Evolutionary conservation across 2,797 vertebrate genomes (phyloP).

Genomic region (Jordanella pulchra): DNA sequence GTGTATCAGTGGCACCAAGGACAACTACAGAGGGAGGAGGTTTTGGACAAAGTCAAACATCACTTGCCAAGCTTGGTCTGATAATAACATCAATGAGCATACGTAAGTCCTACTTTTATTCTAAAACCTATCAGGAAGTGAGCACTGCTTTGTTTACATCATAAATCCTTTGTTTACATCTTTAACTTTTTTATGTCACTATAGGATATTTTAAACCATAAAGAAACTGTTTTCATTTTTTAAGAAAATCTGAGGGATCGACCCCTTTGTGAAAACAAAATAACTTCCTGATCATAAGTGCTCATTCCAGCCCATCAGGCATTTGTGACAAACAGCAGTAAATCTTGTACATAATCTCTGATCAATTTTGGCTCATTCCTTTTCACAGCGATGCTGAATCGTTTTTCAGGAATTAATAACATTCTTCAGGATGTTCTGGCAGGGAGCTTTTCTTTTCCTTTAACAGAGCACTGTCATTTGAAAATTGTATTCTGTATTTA

Average conservation of each 20-base stretch:
- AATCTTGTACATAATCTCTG: background rate
- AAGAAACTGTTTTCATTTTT: background rate
- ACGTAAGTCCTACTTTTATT: slow-evolving; percentile 81
- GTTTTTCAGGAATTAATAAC: background rate
- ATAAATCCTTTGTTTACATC: no score
- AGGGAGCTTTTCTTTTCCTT: background rate
- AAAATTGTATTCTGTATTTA: background rate
- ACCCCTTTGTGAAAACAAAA: background rate
- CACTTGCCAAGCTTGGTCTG: slow-evolving; percentile 93
- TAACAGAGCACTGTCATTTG: background rate
- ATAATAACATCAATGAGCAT: slow-evolving; percentile 95
- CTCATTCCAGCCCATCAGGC: background rate
- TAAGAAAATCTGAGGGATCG: background rate
- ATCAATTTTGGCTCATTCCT: background rate
- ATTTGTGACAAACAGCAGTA: background rate
- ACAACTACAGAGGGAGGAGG: slow-evolving; percentile 90
- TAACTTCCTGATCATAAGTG: background rate
- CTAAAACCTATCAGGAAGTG: background rate
- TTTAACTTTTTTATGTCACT: background rate
- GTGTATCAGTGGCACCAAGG: slow-evolving; percentile 89
- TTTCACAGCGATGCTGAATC: background rate
- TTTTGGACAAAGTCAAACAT: slow-evolving; percentile 92
- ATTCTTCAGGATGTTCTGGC: background rate
- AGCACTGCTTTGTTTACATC: background rate
- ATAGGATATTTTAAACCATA: background rate